Conservation (phyloP, 2,888 invertebrate species). For the Lottia scabra region DNA sequence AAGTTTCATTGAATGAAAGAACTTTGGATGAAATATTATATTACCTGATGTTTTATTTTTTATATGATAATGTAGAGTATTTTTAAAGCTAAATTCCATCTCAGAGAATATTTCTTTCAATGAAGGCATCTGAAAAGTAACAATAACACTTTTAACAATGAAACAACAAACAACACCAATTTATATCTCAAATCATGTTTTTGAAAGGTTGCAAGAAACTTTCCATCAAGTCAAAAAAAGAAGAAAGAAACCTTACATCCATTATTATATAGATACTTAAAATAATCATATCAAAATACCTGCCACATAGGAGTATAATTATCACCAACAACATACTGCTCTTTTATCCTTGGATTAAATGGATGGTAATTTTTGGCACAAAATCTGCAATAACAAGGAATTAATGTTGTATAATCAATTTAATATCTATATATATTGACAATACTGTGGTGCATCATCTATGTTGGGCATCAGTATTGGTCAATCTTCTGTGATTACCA, state of each 20-base stretch:
- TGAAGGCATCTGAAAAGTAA: slow-evolving; percentile 68
- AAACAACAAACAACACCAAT: neutral
- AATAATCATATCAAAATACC: slow-evolving; percentile 70
- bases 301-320: slow-evolving; percentile 96
- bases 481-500: no score
- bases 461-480: no score
- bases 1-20: no score
- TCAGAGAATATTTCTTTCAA: slow-evolving; percentile 65
- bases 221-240: no score
- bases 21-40: no score
- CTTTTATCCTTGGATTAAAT: slow-evolving; percentile 81
- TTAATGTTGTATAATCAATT: no score
- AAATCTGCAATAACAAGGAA: slow-evolving; percentile 74
- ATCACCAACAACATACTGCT: slow-evolving; percentile 95
- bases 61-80: slow-evolving; percentile 81
- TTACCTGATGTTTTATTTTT: slow-evolving; percentile 40
- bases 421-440: no score
- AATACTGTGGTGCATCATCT: no score
- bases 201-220: no score
- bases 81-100: slow-evolving; percentile 84
- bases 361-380: slow-evolving; percentile 91
- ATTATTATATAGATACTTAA: no score
- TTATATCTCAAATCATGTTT: no score
- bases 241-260: no score
- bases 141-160: neutral